Evolutionary conservation across 2,797 vertebrate species (phyloP), one percentile per base, ranked within the genome.

Genomic region (Coregonus ussuriensis): DNA sequence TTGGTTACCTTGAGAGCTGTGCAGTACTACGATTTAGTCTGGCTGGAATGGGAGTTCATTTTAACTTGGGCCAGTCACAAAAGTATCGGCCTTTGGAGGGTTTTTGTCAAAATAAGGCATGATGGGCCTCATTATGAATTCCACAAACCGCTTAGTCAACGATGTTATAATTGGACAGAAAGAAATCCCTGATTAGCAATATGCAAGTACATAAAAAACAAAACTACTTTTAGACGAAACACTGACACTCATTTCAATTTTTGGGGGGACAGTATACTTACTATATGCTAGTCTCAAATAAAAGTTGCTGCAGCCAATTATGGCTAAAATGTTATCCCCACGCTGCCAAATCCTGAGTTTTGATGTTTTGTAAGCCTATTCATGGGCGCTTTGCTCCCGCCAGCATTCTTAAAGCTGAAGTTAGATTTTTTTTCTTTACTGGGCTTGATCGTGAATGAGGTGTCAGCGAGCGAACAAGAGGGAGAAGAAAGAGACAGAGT

Each of bases 311-410:
- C 51, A n/a, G 68, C 68, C 37, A 14, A 72, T 53, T 53, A 52
- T 72, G 13, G 15, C 79, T 76, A 70, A 80, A 79, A 71, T 72
- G 51, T 4, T 74, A 79, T 82, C 74, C 79, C 51, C 75, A 73
- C 70, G 63, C 47, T 67, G 71, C 14, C 31, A 72, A 85, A 78
- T 74, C 77, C 76, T 71, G 33, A 73, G 77, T 63, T 84, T 80
- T 81, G 76, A 84, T 82, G 74, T 81, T 83, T 74, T 71, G 77
- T 84, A 83, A 82, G 76, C 56, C 80, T 25, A 77, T 84, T 83
- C 77, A 84, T 78, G 77, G 63, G 72, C 72, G 72, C 59, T 74
- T 71, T 56, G 74, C 75, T 79, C 78, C 76, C 74, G 78, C 85
- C 82, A 81, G 82, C 81, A 72, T 84, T 82, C 74, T 84, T 80